Conservation (phyloP, 2,888 invertebrate genomes). For the Acronicta aceris region DNA sequence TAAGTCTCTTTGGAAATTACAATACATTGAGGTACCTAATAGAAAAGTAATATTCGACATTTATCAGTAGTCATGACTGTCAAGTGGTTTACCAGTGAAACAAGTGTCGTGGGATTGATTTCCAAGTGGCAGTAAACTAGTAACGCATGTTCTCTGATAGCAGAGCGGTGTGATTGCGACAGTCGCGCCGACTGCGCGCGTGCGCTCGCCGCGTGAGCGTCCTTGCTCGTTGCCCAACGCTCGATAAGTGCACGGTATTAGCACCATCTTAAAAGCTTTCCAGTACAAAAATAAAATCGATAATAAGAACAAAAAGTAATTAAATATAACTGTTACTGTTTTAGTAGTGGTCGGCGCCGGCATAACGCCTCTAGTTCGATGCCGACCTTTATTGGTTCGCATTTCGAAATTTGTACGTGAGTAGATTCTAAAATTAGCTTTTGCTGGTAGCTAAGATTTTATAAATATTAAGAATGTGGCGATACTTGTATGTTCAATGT, state of each 20-base stretch:
- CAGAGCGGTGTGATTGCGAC: slow-evolving; percentile 61
- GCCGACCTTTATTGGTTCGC: slow-evolving; percentile 73
- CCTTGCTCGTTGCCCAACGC: slow-evolving; percentile 82
- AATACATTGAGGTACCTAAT: not conserved
- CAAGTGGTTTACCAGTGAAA: slow-evolving; percentile 19
- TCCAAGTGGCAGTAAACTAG: slow-evolving; percentile 24
- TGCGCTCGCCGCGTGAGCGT: slow-evolving; percentile 68
- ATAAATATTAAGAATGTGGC: not conserved
- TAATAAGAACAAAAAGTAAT: slow-evolving; percentile 78
- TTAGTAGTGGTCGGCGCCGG: slow-evolving; percentile 58
- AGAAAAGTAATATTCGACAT: slow-evolving; percentile 1
- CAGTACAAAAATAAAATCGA: slow-evolving; percentile 65
- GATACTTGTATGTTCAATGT: no score
- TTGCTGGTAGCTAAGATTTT: slow-evolving; percentile 8
- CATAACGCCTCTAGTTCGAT: slow-evolving; percentile 61
- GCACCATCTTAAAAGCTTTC: slow-evolving; percentile 83
- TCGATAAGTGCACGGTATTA: slow-evolving; percentile 76
- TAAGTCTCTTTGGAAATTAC: no score
- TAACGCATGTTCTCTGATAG: slow-evolving; percentile 40
- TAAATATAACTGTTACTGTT: slow-evolving; percentile 75
- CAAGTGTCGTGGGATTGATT: slow-evolving; percentile 28
- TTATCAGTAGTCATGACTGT: slow-evolving; percentile 4
- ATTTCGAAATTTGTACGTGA: slow-evolving; percentile 71
- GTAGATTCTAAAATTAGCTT: slow-evolving; percentile 23
- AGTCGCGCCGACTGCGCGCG: slow-evolving; percentile 62